Base-by-base conservation (phyloP, 2,113 vertebrate genomes). In the Mixornis gularis region DNA sequence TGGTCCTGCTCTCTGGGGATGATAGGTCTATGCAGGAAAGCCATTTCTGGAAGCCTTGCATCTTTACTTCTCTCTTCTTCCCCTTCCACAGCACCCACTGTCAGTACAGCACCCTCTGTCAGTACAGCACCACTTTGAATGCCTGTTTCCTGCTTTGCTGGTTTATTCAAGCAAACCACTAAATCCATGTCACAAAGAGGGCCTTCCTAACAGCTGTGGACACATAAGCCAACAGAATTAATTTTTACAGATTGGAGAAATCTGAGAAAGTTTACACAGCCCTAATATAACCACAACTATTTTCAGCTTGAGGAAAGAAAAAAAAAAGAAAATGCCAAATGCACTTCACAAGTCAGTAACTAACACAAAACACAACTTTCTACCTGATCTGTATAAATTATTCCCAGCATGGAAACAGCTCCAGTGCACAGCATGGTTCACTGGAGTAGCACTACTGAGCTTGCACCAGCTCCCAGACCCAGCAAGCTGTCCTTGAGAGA, bases 221-320 rank as follows among this genome's bases (percentile, higher is more conserved):
- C 38, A 78, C 52, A 49, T 1, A 5, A 81, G 48, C 59, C 59
- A 88, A 48, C 32, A 36, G 48, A 92, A 92, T 56, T 84, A 56
- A 64, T 88, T 94, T 86, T 83, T 78, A 77, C 64, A 71, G 85
- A 89, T 63, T 64, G 84, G 76, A 66, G 82, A 91, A 79, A 82
- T 64, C 41, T 69, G 85, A 89, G 62, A 83, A 94, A 88, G 85
- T 80, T 92, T 90, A 71, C 46, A 58, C 30, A 74, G 24, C 22
- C 83, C 26, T 59, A 95, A 78, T 64, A 93, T 41, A 94, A 79
- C 53, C 65, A 64, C 56, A 84, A 55, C n/a, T 83, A 90, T 83
- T 92, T 90, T 83, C 68, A 85, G 46, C 48, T 49, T 29, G 1
- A 7, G 12, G 2, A 74, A 74, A 69, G 22, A 29, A 56, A 26